Base-by-base conservation (phyloP, 2,888 invertebrate genomes). In the Pammene fasciana region DNA sequence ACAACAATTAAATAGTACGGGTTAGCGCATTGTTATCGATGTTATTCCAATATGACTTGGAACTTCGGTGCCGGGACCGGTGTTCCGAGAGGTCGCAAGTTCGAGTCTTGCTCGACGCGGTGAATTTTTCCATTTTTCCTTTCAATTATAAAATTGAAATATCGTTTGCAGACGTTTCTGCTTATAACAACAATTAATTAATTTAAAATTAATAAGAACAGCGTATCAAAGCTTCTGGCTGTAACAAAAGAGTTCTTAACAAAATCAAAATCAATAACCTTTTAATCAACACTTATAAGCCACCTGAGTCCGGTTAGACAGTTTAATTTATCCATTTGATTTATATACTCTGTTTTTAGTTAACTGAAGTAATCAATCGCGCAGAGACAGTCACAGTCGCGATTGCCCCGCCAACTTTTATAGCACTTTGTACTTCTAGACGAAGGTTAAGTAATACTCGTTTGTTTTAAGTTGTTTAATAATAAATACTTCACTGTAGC, bases 251-350 rank as follows among this genome's bases (percentile, higher is more conserved):
- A 16, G 1, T 36, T 36, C 36, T 6, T 36, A 36, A 48, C 14
- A 46, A 46, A 46, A n/a, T 48, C 3, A 16, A 14, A 16, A 16
- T 16, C 41, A 52, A 52, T 34, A 38, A 14, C 46, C 36, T 45
- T 45, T 60, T 36, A 60, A 45, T 60, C 36, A 14, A 36, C 34
- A 48, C 38, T 36, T 41, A 57, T 26, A 38, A 61, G 38, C 14
- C 48, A 61, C 61, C 61, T 50, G 48, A 38, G 36, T 13, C 48
- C 46, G 46, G 48, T 60, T 46, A 61, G 48, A 50, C 61, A 38
- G 38, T 38, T 46, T 48, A 48, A 61, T 61, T 61, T 48, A 61
- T 48, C 46, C 11, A 7, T 61, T 61, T 61, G 48, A 61, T 61
- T 61, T 48, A 61, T 61, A 13, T 61, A 13, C 16, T 36, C 38